Evolutionary conservation across 2,113 vertebrate genomes (phyloP).

Genomic region (Dasypus novemcinctus): DNA sequence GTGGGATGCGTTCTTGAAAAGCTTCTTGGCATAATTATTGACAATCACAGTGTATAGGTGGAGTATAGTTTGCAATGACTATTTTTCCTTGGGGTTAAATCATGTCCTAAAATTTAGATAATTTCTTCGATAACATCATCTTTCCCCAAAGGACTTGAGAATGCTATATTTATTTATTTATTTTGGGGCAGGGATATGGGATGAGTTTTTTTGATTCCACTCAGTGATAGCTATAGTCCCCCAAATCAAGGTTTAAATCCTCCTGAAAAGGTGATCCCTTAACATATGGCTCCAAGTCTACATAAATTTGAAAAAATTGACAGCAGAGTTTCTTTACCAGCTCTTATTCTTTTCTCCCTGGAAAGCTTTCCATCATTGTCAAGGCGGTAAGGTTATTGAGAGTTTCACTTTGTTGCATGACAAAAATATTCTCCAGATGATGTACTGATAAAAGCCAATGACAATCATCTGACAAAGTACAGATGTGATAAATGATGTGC

Average conservation of each 20-base stretch:
- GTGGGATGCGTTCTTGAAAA: background rate
- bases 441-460: background rate
- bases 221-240: background rate
- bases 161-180: background rate
- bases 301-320: background rate
- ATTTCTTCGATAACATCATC: background rate
- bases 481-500: background rate
- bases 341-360: background rate
- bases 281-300: background rate
- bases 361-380: background rate
- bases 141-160: background rate
- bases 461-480: constrained; percentile 15
- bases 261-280: background rate
- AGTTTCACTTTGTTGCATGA: background rate
- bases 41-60: background rate
- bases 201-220: background rate
- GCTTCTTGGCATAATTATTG: background rate
- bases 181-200: background rate
- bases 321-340: background rate
- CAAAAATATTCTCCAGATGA: background rate
- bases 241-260: background rate
- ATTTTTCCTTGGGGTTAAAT: background rate
- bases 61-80: background rate
- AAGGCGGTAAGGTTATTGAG: background rate
- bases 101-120: background rate